Conservation (phyloP, 2,888 invertebrate genomes). For the Acrobasis suavella region DNA sequence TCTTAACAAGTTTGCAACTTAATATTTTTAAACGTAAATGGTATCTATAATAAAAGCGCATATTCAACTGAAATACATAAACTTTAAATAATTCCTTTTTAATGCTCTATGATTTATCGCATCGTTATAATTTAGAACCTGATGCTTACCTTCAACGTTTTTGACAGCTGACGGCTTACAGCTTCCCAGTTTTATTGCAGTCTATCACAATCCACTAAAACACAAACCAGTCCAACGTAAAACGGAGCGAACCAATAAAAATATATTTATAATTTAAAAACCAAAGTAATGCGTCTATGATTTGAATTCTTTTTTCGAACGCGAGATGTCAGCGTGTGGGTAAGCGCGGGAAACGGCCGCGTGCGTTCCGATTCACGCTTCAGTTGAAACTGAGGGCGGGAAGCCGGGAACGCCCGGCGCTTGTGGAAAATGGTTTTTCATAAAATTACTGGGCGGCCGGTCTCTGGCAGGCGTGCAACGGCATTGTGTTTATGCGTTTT, state of each 20-base stretch:
- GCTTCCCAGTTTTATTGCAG: conserved; percentile 50
- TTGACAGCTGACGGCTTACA: conserved; percentile 68
- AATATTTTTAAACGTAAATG: not conserved
- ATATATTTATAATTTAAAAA: conserved; percentile 9
- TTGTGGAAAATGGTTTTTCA: conserved; percentile 44
- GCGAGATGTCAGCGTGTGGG: conserved; percentile 43
- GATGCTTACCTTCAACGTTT: conserved; percentile 65
- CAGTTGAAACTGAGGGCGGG: conserved; percentile 57
- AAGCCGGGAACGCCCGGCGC: conserved; percentile 48
- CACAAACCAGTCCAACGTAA: conserved; percentile 46
- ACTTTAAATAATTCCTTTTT: not conserved
- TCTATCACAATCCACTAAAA: conserved; percentile 51
- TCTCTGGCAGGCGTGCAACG: conserved; percentile 17
- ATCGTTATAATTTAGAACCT: conserved; percentile 46
- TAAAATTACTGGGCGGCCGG: conserved; percentile 46
- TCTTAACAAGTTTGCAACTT: not conserved
- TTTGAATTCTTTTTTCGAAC: conserved; percentile 38
- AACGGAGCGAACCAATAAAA: conserved; percentile 25
- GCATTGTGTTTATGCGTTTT: conserved; percentile 33
- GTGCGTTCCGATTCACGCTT: conserved; percentile 46
- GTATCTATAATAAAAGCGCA: not conserved
- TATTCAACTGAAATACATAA: not conserved
- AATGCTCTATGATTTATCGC: conserved; percentile 26
- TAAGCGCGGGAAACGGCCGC: conserved; percentile 39
- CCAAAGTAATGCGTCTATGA: conserved; percentile 7